These are phyloP conservation scores for Hydra vulgaris DNA, from an alignment of 30 jellyfish, hydroid and myxozoan genomes.

Conservation along the genomic window DNA sequence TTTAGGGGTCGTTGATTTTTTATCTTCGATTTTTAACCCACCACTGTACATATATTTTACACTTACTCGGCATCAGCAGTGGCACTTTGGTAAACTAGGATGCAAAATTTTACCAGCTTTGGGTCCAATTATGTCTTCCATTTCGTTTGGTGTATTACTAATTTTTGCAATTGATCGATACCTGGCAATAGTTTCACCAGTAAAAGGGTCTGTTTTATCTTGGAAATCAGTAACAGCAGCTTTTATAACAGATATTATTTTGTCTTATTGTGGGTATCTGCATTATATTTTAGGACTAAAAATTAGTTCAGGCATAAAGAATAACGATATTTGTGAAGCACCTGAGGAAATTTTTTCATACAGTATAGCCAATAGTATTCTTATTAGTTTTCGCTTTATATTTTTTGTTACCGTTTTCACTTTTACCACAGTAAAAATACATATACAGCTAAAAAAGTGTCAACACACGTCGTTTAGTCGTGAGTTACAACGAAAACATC, in stretches of 20 bases:
- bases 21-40: slow-evolving; percentile 25
- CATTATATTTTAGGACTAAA: slow-evolving; percentile 19
- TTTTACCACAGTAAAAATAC: neutral
- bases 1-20: slow-evolving; percentile 25
- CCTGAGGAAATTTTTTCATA: neutral
- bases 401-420: neutral
- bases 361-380: slow-evolving; percentile 3
- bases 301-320: neutral
- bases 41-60: slow-evolving; percentile 26
- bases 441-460: neutral
- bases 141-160: slow-evolving; percentile 14
- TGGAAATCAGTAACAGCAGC: neutral
- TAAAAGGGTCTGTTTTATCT: slow-evolving; percentile 7
- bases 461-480: neutral
- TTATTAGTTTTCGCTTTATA: slow-evolving; percentile 1
- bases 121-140: slow-evolving; percentile 28
- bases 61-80: neutral
- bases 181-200: slow-evolving; percentile 30
- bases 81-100: slow-evolving; percentile 33
- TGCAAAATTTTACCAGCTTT: slow-evolving; percentile 30
- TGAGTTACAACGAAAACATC: neutral
- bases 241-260: neutral
- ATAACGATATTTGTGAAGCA: too few relatives aligned
- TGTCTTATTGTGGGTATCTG: slow-evolving; percentile 4
- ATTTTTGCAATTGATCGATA: slow-evolving; percentile 28